A percentile compares a stretch with the other conserved stretches of the same genome.
These are phyloP conservation scores for Girardinus metallicus DNA, from an alignment of 2,797 vertebrate species.

Conservation along the genomic window DNA sequence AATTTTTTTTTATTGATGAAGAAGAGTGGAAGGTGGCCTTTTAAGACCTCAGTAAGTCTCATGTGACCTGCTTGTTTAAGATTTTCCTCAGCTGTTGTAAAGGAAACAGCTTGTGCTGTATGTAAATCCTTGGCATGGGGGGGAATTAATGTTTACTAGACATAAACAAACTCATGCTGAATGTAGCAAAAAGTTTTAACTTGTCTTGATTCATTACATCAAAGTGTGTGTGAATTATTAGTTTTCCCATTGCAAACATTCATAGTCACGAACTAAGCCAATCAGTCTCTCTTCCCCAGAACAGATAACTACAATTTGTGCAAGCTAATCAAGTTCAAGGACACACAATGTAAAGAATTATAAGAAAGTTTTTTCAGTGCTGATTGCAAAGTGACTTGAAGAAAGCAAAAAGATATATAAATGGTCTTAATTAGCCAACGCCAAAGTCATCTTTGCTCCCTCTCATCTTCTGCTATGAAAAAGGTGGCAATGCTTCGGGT, in stretches of 20 bases:
- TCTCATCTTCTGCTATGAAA: slow-evolving; percentile 31
- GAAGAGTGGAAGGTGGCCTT: neutral
- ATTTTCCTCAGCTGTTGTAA: neutral
- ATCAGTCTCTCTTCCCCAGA: slow-evolving; percentile 23
- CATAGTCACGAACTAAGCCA: slow-evolving; percentile 28
- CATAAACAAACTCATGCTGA: neutral
- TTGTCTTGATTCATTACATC: slow-evolving; percentile 35
- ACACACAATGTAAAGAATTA: slow-evolving; percentile 48
- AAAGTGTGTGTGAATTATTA: slow-evolving; percentile 32
- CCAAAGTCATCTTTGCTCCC: slow-evolving; percentile 23
- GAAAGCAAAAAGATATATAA: slow-evolving; percentile 60
- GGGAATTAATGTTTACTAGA: neutral
- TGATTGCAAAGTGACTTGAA: slow-evolving; percentile 65
- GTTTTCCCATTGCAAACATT: slow-evolving; percentile 29
- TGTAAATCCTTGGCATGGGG: neutral
- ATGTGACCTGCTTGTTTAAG: neutral
- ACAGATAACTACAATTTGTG: slow-evolving; percentile 50
- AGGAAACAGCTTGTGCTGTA: neutral
- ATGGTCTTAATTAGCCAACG: slow-evolving; percentile 47
- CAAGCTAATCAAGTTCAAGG: slow-evolving; percentile 30
- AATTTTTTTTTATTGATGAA: neutral
- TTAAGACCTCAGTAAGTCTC: neutral
- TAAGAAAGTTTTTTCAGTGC: slow-evolving; percentile 46
- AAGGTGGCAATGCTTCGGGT: slow-evolving; percentile 16
- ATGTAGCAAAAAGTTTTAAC: slow-evolving; percentile 1